Percentiles rank a stretch among this genome's conserved stretches.
Conservation (phyloP, 2,113 vertebrate species). For the Malurus alboscapulatus region DNA sequence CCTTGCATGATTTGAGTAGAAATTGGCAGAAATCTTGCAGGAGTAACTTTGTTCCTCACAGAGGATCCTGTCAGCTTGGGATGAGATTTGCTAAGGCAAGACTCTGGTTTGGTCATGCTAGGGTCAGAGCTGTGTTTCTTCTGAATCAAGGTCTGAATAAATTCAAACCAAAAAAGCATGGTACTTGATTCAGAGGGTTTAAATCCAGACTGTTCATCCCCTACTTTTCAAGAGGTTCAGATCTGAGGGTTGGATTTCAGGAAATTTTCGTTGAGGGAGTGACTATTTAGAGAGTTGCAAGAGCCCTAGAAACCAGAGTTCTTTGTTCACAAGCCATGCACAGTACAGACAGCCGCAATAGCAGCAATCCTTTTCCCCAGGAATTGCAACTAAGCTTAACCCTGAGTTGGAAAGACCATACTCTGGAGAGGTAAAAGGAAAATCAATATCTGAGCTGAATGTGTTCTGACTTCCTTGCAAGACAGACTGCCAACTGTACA, state of each 20-base stretch:
- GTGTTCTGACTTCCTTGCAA: constrained; percentile 7
- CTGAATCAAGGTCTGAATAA: background rate
- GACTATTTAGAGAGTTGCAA: constrained; percentile 11
- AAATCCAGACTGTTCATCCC: background rate
- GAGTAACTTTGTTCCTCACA: background rate
- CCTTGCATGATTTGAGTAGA: background rate
- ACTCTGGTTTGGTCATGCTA: background rate
- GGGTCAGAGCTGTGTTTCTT: background rate
- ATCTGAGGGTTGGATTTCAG: background rate
- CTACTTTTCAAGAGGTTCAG: background rate
- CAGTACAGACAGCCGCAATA: constrained; percentile 5
- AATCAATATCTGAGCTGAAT: constrained; percentile 41
- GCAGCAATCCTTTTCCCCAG: background rate
- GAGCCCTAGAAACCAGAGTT: constrained; percentile 15
- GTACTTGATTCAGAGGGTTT: background rate
- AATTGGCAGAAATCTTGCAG: background rate
- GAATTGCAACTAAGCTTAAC: constrained; percentile 49
- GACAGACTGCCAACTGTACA: background rate
- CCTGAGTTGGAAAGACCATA: constrained; percentile 30
- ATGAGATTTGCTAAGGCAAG: background rate
- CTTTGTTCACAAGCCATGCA: constrained; percentile 41
- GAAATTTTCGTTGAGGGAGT: background rate
- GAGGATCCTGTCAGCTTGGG: background rate
- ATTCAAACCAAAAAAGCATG: background rate
- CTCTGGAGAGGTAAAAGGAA: constrained; percentile 52